Percentiles rank a stretch among this genome's conserved stretches.
phyloP scores from a whole-genome alignment of 2,888 invertebrate species.

The Lottia gigantea region DNA sequence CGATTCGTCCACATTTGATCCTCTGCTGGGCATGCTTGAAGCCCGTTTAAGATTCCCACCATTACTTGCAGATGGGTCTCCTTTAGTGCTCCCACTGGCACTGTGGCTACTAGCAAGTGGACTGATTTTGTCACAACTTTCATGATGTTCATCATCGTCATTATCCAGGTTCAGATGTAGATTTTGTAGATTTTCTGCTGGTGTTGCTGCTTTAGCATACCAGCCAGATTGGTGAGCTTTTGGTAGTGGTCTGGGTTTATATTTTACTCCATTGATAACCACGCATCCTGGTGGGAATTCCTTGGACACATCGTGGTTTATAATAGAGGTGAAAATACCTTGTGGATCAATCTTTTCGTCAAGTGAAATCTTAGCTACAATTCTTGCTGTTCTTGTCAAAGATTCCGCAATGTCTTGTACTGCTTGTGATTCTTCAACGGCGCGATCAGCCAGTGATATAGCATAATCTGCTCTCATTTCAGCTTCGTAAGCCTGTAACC shows the following conservation, averaged over 20 bases:
- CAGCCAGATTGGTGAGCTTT: not conserved
- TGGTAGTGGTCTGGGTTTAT: not conserved
- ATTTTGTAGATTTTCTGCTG: not conserved
- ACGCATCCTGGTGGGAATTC: not conserved
- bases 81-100: not conserved
- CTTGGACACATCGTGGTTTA: not conserved
- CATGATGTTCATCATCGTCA: not conserved
- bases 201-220: too few relatives aligned
- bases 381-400: conserved; percentile 36
- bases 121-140: not conserved
- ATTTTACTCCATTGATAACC: not conserved
- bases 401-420: conserved; percentile 36
- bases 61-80: not conserved
- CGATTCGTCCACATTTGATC: not conserved
- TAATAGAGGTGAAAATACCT: not conserved
- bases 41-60: not conserved
- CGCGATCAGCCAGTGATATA: conserved; percentile 29
- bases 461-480: conserved; percentile 25
- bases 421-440: conserved; percentile 36
- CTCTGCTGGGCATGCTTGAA: too few relatives aligned
- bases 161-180: not conserved
- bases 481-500: conserved; percentile 29
- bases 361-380: conserved; percentile 38
- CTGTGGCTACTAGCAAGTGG: not conserved
- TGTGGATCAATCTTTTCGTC: conserved; percentile 30